Conservation (phyloP, 2,888 invertebrate genomes). For the Caenorhabditis wallacei region DNA sequence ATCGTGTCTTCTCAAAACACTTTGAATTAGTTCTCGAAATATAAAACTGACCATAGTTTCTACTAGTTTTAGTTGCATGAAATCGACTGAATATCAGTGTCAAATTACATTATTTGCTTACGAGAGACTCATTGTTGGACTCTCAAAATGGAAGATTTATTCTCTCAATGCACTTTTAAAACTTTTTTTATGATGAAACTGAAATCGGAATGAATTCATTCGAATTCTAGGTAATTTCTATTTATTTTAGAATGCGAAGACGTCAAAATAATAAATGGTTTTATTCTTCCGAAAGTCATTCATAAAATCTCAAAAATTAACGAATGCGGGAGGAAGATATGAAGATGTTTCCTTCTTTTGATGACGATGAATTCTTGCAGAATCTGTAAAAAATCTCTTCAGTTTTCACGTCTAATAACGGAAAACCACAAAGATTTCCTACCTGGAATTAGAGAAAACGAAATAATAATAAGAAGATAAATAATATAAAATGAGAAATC, state of each 20-base stretch:
- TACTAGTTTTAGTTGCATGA: slow-evolving; percentile 21
- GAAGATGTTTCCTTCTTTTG: slow-evolving; percentile 7
- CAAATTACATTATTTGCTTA: slow-evolving; percentile 42
- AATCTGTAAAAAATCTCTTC: slow-evolving; percentile 53
- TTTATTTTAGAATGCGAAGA: slow-evolving; percentile 1
- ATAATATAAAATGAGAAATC: background rate
- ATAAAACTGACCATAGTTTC: background rate
- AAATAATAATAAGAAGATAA: background rate
- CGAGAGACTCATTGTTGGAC: slow-evolving; percentile 9
- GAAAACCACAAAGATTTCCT: slow-evolving; percentile 65
- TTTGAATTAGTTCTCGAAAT: slow-evolving; percentile 1
- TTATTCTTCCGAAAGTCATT: slow-evolving; percentile 21
- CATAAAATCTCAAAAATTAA: slow-evolving; percentile 30
- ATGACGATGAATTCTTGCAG: slow-evolving; percentile 21
- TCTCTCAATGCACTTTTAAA: background rate
- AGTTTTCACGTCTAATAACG: slow-evolving; percentile 49
- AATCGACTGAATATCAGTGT: slow-evolving; percentile 42
- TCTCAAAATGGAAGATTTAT: background rate
- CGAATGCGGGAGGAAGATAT: slow-evolving; percentile 21
- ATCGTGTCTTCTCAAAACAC: background rate
- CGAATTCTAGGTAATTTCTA: background rate
- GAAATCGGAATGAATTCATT: slow-evolving; percentile 2
- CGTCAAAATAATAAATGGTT: slow-evolving; percentile 8
- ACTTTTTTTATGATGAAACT: background rate
- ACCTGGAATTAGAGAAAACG: slow-evolving; percentile 33